A percentile compares a stretch with the other conserved stretches of the same genome.
These are phyloP conservation scores for Thalassoma bifasciatum DNA, from an alignment of 2,113 vertebrate species.

Conservation along the genomic window DNA sequence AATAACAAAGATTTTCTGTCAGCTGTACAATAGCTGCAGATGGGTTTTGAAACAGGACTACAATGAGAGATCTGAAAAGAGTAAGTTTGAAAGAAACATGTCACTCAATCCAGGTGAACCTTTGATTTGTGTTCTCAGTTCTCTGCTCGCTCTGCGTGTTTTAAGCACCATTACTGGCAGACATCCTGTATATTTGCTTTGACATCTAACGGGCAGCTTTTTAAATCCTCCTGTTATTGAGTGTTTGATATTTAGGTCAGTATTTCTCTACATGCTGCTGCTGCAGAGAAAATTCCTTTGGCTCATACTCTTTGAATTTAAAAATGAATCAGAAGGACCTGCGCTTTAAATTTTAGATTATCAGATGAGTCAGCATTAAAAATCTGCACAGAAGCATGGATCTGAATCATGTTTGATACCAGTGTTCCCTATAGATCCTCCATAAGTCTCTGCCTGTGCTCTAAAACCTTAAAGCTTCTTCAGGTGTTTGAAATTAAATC, in stretches of 20 bases:
- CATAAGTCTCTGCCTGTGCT: constrained; percentile 32
- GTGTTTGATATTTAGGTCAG: constrained; percentile 15
- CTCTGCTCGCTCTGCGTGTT: constrained; percentile 18
- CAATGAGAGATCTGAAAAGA: constrained; percentile 29
- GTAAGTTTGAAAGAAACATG: constrained; percentile 18
- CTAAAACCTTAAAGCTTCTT: constrained; percentile 28
- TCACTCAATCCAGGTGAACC: neutral
- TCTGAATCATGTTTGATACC: constrained; percentile 17
- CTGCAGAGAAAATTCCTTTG: neutral
- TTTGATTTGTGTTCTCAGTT: constrained; percentile 30
- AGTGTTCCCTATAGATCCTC: constrained; percentile 31
- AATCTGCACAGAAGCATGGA: constrained; percentile 2
- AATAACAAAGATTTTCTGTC: constrained; percentile 38
- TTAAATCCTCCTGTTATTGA: neutral
- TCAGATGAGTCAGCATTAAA: constrained; percentile 13
- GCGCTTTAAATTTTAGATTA: constrained; percentile 1
- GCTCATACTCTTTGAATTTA: constrained; percentile 6
- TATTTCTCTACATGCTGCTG: neutral
- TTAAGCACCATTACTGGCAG: constrained; percentile 21
- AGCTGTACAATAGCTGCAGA: constrained; percentile 29
- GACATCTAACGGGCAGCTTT: constrained; percentile 23
- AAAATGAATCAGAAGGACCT: constrained; percentile 28
- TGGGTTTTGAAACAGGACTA: constrained; percentile 26
- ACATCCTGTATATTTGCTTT: constrained; percentile 21
- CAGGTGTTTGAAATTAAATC: constrained; percentile 29